Evolutionary conservation across 2,888 invertebrate species (phyloP), one percentile per base, ranked within the genome.

Genomic region (Augiades crinisus): DNA sequence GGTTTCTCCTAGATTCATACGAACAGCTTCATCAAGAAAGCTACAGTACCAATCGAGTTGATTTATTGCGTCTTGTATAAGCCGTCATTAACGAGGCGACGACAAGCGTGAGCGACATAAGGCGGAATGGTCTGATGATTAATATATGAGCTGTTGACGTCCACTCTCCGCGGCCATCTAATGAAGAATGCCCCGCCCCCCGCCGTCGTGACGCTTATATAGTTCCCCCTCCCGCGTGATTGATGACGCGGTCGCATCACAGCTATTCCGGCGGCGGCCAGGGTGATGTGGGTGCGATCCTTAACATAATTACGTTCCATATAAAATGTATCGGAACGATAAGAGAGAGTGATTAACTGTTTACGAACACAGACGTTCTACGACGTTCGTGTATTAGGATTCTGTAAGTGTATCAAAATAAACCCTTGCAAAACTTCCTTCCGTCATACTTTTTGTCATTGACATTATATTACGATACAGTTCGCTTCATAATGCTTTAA

Each of bases 201-300:
- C 46, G 33, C 62, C 10, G 31, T 10, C 21, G 14, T 22, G 43
- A 54, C 60, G 62, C 60, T 75, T 72, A 72, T 77, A 70, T 73
- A 72, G 65, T 56, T 57, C 63, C 63, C 65, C 63, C 67, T 59
- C 60, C 58, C 65, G 49, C 58, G 72, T 85, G 86, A 86, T 83
- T 85, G 85, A 85, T 85, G 82, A 83, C 78, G 77, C 67, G 67
- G 60, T 68, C 61, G 70, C 70, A 78, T 78, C 79, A 77, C 74
- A 61, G 66, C 64, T 69, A 67, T 67, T 66, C 64, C 64, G 58
- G 62, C 64, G 58, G 62, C 57, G 58, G 59, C 61, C 63, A 61
- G 61, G 62, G 63, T 76, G 79, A 81, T 72, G 72, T 71, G 75
- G 79, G 79, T 81, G 75, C 74, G 67, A 70, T 71, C 70, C 73